Evolutionary conservation across 2,888 invertebrate genomes (phyloP).

Genomic region (Orthosia incerta): DNA sequence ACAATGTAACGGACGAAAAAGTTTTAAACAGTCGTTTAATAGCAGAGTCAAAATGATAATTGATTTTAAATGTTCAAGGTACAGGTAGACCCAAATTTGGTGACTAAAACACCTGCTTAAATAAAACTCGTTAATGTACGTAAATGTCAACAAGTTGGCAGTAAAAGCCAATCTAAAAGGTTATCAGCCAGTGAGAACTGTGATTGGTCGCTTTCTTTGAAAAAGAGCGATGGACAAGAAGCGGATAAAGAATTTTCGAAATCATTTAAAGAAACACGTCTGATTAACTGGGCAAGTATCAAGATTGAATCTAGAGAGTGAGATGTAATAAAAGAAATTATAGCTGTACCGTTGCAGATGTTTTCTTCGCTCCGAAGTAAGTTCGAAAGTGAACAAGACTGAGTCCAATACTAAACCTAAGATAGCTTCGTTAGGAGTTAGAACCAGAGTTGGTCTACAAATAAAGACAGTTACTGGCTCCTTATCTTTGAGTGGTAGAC

Average conservation of each 20-base stretch:
- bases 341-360: background rate
- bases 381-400: slow-evolving; percentile 49
- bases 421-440: slow-evolving; percentile 55
- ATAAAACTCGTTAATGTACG: slow-evolving; percentile 29
- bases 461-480: slow-evolving; percentile 57
- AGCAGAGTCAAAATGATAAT: background rate
- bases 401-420: slow-evolving; percentile 32
- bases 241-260: background rate
- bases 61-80: slow-evolving; percentile 2
- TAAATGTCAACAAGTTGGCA: slow-evolving; percentile 25
- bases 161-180: slow-evolving; percentile 31
- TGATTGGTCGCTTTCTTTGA: slow-evolving; percentile 14
- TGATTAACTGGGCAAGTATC: slow-evolving; percentile 2
- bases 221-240: background rate
- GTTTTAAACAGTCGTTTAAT: slow-evolving; percentile 6
- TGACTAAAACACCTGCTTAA: slow-evolving; percentile 14
- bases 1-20: slow-evolving; percentile 11
- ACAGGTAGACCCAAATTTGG: slow-evolving; percentile 7
- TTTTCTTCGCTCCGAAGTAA: slow-evolving; percentile 19
- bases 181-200: slow-evolving; percentile 29
- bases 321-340: slow-evolving; percentile 10
- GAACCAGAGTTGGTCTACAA: slow-evolving; percentile 39
- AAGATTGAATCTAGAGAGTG: background rate
- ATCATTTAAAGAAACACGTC: slow-evolving; percentile 8
- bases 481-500: slow-evolving; percentile 61